A percentile compares a stretch with the other conserved stretches of the same genome.
These are phyloP conservation scores for Sepioteuthis lessoniana DNA, from an alignment of 2,888 invertebrate species.

Conservation along the genomic window DNA sequence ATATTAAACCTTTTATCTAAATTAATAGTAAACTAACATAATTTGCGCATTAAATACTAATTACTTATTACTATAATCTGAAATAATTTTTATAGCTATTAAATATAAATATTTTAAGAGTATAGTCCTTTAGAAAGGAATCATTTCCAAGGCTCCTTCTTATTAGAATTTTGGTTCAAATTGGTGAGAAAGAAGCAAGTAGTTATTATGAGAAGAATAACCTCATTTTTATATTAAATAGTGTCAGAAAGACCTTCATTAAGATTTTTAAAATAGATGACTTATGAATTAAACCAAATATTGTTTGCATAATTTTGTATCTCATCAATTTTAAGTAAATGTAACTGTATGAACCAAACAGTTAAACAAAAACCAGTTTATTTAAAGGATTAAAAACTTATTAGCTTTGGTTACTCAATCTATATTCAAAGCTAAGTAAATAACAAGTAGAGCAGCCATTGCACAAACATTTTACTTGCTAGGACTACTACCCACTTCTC, in stretches of 20 bases:
- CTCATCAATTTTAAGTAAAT: not conserved
- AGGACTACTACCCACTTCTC: not conserved
- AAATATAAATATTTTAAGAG: too few species aligned
- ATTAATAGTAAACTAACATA: too few species aligned
- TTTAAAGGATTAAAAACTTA: not conserved
- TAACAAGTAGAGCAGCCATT: not conserved
- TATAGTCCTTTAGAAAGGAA: too few species aligned
- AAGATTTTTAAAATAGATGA: too few species aligned
- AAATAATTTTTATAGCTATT: too few species aligned
- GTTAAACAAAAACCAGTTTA: not conserved
- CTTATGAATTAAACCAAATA: too few species aligned
- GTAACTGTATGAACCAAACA: not conserved
- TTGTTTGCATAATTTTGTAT: not conserved
- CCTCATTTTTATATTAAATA: too few species aligned
- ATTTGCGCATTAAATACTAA: too few species aligned
- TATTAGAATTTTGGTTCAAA: not conserved
- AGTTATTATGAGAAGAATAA: not conserved
- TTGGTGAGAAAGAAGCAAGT: not conserved
- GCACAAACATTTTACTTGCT: not conserved
- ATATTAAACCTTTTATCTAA: too few species aligned
- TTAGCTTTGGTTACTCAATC: not conserved
- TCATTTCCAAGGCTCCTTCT: too few species aligned
- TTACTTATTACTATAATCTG: too few species aligned
- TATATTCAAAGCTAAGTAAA: not conserved
- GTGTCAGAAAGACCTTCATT: too few species aligned